phyloP scores from a whole-genome alignment of 2,888 invertebrate genomes.

The Thalpophila matura region DNA sequence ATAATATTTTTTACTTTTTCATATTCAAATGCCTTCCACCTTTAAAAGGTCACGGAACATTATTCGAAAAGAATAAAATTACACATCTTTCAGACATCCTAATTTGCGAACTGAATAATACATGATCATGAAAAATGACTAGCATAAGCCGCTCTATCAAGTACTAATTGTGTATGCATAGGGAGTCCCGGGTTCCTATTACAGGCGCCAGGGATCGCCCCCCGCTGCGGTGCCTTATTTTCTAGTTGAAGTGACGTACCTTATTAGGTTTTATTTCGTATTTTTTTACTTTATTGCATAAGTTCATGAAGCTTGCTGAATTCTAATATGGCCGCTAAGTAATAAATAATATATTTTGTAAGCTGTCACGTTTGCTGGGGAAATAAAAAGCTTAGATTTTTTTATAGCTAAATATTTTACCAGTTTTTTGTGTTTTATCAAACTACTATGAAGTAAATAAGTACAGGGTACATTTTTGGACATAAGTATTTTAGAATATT shows the following conservation, averaged over 20 bases:
- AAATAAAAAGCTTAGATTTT: conserved; percentile 1
- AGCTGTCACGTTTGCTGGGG: background rate
- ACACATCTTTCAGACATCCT: conserved; percentile 18
- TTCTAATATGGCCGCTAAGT: background rate
- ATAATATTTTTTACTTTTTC: conserved; percentile 11
- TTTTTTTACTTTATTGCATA: conserved; percentile 20
- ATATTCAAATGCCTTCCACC: conserved; percentile 12
- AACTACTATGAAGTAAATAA: too few relatives aligned
- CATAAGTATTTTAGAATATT: too few relatives aligned
- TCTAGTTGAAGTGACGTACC: conserved; percentile 40
- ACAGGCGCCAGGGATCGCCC: conserved; percentile 12
- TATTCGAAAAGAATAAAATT: conserved; percentile 11
- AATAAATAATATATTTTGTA: conserved; percentile 13
- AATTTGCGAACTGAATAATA: conserved; percentile 58
- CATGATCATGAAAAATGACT: conserved; percentile 45
- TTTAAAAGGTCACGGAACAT: background rate
- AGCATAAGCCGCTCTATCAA: conserved; percentile 39
- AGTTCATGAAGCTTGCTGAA: conserved; percentile 6
- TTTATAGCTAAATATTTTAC: background rate
- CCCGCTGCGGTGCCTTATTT: conserved; percentile 38
- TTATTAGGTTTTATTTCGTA: conserved; percentile 40
- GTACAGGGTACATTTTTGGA: too few relatives aligned
- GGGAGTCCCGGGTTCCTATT: conserved; percentile 34
- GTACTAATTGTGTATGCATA: conserved; percentile 62
- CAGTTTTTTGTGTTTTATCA: background rate